Evolutionary conservation across 2,797 vertebrate genomes (phyloP).

Genomic region (Erpetoichthys calabaricus): DNA sequence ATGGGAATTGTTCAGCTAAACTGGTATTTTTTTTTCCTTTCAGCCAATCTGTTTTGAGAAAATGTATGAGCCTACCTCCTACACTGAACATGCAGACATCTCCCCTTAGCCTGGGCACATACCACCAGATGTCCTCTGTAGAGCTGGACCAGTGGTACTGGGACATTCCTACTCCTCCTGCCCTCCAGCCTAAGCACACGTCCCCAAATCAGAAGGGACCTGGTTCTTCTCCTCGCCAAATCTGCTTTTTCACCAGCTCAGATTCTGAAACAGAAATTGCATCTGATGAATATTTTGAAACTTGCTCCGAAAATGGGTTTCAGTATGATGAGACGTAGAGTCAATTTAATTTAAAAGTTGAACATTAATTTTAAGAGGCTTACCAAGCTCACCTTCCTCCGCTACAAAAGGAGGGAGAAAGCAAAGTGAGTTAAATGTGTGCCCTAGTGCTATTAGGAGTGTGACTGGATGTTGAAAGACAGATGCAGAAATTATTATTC

Average conservation of each 20-base stretch:
- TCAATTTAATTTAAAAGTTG: too few relatives aligned
- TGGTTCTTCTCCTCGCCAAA: constrained; percentile 19
- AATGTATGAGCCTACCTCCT: constrained; percentile 37
- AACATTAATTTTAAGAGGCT: too few relatives aligned
- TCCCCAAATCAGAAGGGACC: not conserved
- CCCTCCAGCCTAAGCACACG: constrained; percentile 11
- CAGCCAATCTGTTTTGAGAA: constrained; percentile 45
- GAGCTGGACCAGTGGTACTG: constrained; percentile 51
- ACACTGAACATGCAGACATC: constrained; percentile 19
- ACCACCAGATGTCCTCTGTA: constrained; percentile 34
- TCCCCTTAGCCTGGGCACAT: constrained; percentile 23
- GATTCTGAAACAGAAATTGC: constrained; percentile 12
- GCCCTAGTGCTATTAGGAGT: too few relatives aligned
- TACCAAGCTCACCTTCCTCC: too few relatives aligned
- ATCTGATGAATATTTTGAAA: not conserved
- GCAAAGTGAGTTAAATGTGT: too few relatives aligned
- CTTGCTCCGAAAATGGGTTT: not conserved
- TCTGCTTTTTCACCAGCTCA: constrained; percentile 34
- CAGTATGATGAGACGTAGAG: not conserved
- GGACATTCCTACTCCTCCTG: constrained; percentile 35
- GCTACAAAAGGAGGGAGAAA: too few relatives aligned
- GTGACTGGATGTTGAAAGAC: too few relatives aligned
- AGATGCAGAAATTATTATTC: too few relatives aligned
- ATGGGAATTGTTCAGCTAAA: too few relatives aligned
- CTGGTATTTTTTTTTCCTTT: not conserved